A percentile compares a stretch with the other conserved stretches of the same genome.
phyloP scores from a whole-genome alignment of 1,140 invertebrate genomes.

The Acyrthosiphon pisum region DNA sequence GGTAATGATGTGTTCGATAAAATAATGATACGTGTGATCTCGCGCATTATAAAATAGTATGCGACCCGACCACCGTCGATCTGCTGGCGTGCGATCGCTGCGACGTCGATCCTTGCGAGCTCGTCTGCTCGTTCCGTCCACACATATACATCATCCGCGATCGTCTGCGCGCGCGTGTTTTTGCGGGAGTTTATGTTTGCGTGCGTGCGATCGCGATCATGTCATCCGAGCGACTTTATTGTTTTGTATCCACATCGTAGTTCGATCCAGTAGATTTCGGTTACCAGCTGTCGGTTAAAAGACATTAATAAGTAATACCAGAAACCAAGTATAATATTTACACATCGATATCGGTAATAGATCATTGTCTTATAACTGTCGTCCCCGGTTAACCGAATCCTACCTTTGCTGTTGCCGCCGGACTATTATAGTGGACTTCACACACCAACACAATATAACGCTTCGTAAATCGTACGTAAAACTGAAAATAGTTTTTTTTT shows the following conservation, averaged over 20 bases:
- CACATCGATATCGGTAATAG: background rate
- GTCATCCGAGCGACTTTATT: background rate
- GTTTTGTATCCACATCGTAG: background rate
- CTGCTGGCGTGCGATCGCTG: background rate
- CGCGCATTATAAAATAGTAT: background rate
- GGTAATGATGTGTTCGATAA: background rate
- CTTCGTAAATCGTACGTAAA: background rate
- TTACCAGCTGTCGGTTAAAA: too few species aligned
- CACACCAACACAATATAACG: background rate
- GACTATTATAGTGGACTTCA: background rate
- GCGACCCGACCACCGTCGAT: background rate
- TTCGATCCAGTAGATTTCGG: background rate
- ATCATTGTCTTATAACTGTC: background rate
- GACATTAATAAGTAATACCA: too few species aligned
- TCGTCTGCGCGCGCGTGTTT: background rate
- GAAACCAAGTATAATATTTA: too few species aligned
- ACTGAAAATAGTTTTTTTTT: background rate
- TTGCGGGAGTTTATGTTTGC: background rate
- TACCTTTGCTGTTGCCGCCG: background rate
- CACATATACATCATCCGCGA: background rate
- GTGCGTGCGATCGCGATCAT: background rate
- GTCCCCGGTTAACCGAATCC: background rate
- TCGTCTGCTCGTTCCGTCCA: too few species aligned
- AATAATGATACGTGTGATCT: background rate
- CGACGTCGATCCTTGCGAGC: background rate